Evolutionary conservation across 2,113 vertebrate genomes (phyloP), one percentile per base, ranked within the genome.

Genomic region (Actenoides lindsayi): DNA sequence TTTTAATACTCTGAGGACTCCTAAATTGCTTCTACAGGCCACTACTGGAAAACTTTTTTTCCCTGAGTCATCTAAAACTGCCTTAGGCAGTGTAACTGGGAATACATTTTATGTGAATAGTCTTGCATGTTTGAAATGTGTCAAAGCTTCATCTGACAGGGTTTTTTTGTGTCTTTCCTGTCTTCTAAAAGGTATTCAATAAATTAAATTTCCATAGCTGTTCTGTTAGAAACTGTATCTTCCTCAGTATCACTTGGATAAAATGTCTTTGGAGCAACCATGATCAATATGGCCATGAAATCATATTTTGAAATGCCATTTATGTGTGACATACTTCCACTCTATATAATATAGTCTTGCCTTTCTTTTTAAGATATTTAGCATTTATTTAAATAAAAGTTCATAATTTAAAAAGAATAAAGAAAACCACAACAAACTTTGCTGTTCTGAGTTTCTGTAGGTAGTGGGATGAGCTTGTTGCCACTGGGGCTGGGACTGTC

Each of bases 1-100:
- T 83, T 93, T 89, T 86, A 60, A 6, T 24, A 75, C 31, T 46
- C 10, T 59, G 19, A 78, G 25, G 64, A 59, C 60, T 93, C 31
- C 15, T 75, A 60, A 95, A 94, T 89, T 90, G 42, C n/a, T 96
- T 95, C 39, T 39, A 90, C 88, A 94, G 92, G 42, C 25, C 65
- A 30, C 44, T 56, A 13, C 76, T 95, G 63, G 82, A 75, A 93
- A n/a, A 17, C 10, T 48, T 54, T 15, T 27, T 89, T 89, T 69
- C n/a, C 11, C 53, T 75, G 76, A 93, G 48, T 94, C 53, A 84
- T 89, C 64, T 94, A 78, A 89, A 90, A 64, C 48, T 93, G 60
- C 65, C 15, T 75, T 87, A 78, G 64, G 74, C 75, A 81, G 60
- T 68, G 57, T 60, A 94, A 6, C 42, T 90, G 42, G 39, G 71